These are phyloP conservation scores for Melipona quadrifasciata DNA, from an alignment of 1,140 invertebrate genomes.

Conservation along the genomic window DNA sequence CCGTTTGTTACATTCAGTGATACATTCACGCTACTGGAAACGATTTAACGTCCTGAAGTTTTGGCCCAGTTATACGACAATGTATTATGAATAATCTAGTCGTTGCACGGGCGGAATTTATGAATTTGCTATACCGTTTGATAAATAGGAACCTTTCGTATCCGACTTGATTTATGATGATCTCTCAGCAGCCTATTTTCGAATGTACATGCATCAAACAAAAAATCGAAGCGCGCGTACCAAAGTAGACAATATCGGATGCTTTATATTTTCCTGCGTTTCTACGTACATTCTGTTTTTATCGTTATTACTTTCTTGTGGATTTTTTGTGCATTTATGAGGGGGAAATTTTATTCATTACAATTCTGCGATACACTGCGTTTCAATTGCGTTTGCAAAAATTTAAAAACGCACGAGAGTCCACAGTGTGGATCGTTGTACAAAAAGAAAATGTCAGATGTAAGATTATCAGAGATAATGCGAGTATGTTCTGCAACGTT, in stretches of 20 bases:
- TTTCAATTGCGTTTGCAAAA: too few relatives aligned
- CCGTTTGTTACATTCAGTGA: not conserved
- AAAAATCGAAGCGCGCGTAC: too few relatives aligned
- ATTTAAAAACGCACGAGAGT: too few relatives aligned
- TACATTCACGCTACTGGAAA: not conserved
- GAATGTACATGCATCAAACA: too few relatives aligned
- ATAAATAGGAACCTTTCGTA: not conserved
- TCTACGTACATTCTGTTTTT: too few relatives aligned
- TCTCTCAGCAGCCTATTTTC: not conserved
- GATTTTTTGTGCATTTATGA: too few relatives aligned
- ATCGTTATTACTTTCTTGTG: too few relatives aligned
- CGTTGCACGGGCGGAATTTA: not conserved
- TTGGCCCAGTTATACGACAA: not conserved
- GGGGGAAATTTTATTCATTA: too few relatives aligned
- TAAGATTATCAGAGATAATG: not conserved
- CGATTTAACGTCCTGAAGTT: not conserved
- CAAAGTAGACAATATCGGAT: too few relatives aligned
- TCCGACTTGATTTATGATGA: not conserved
- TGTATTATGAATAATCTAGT: conserved; percentile 14
- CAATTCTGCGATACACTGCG: too few relatives aligned
- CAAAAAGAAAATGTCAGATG: not conserved
- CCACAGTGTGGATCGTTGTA: too few relatives aligned
- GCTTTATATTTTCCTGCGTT: not conserved
- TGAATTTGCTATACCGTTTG: conserved; percentile 8
- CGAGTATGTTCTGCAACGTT: not conserved